Percentiles rank a stretch among this genome's conserved stretches.
These are phyloP conservation scores for Gnatocerus cornutus DNA, from an alignment of 2,888 invertebrate genomes.

Conservation along the genomic window DNA sequence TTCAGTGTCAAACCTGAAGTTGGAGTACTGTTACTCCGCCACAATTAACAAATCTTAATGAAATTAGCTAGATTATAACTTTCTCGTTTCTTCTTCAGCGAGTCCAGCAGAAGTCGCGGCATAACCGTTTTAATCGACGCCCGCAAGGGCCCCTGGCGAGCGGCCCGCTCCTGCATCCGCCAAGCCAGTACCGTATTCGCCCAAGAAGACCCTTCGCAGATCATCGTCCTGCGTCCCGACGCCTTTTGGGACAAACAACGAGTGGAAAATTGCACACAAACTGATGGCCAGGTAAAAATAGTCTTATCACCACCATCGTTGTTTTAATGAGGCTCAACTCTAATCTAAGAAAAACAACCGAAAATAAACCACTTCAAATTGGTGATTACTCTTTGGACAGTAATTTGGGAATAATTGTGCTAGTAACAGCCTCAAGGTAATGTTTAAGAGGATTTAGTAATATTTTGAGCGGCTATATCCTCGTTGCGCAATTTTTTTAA, in stretches of 20 bases:
- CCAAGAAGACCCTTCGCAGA: slow-evolving; percentile 64
- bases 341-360: slow-evolving; percentile 25
- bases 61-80: too few relatives aligned
- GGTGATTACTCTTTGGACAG: slow-evolving; percentile 5
- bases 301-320: not conserved
- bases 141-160: slow-evolving; percentile 77
- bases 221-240: slow-evolving; percentile 81
- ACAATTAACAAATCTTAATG: too few relatives aligned
- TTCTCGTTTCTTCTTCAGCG: slow-evolving; percentile 64
- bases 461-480: not conserved
- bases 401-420: slow-evolving; percentile 12
- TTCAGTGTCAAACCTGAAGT: too few relatives aligned
- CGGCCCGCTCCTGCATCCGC: slow-evolving; percentile 76
- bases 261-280: slow-evolving; percentile 80
- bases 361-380: slow-evolving; percentile 22
- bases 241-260: slow-evolving; percentile 84
- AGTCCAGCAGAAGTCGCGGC: slow-evolving; percentile 73
- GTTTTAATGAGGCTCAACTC: not conserved
- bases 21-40: too few relatives aligned
- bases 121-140: slow-evolving; percentile 79
- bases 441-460: not conserved
- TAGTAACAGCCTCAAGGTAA: slow-evolving; percentile 3
- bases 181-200: slow-evolving; percentile 73
- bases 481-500: too few relatives aligned
- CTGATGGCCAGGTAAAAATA: slow-evolving; percentile 75